Evolutionary conservation across 2,797 vertebrate species (phyloP).

Genomic region (Thalassophryne amazonica): DNA sequence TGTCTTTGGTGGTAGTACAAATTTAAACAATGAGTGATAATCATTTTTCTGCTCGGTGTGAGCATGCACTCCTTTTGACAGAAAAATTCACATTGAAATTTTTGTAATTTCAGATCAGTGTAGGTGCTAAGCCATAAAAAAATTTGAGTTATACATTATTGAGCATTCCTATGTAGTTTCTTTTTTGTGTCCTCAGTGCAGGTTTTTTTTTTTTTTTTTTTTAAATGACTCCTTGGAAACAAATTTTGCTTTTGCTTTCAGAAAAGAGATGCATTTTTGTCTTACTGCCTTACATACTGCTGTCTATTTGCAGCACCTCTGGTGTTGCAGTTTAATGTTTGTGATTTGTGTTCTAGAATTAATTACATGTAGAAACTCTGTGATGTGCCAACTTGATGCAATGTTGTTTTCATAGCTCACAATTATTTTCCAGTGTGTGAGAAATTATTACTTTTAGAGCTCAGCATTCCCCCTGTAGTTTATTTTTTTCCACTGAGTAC

Average conservation of each 20-base stretch:
- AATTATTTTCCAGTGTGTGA: conserved; percentile 4
- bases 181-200: neutral
- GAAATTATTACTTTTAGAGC: conserved; percentile 10
- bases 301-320: conserved; percentile 22
- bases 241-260: conserved; percentile 19
- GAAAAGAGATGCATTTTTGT: conserved; percentile 45
- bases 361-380: conserved; percentile 12
- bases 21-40: neutral
- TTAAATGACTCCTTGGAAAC: neutral
- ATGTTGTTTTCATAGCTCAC: conserved; percentile 18
- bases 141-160: neutral
- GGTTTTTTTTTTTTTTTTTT: conserved; percentile 5
- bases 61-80: neutral
- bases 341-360: conserved; percentile 15
- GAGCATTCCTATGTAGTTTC: neutral
- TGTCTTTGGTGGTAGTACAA: neutral
- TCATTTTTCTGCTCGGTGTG: neutral
- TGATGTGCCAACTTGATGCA: conserved; percentile 39
- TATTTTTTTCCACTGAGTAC: conserved; percentile 11
- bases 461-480: conserved; percentile 34
- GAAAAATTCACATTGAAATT: neutral
- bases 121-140: neutral
- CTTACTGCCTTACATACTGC: conserved; percentile 64
- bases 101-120: conserved; percentile 8
- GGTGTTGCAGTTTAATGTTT: conserved; percentile 5